Evolutionary conservation across 2,113 vertebrate genomes (phyloP).

Genomic region (Leptosomus discolor): DNA sequence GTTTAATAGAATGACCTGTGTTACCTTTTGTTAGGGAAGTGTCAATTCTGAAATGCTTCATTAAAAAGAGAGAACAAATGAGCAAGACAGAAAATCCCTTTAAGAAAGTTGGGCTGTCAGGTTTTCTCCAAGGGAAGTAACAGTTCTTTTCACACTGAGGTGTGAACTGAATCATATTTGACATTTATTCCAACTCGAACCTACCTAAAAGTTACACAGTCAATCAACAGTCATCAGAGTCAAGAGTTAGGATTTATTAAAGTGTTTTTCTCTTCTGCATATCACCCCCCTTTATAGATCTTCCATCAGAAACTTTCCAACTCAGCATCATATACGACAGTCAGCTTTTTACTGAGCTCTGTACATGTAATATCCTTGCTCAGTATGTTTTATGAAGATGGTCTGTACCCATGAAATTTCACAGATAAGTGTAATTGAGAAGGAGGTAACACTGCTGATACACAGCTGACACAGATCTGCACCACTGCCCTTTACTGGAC

Average conservation of each 20-base stretch:
- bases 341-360: not conserved
- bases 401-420: not conserved
- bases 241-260: conserved; percentile 27
- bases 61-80: conserved; percentile 16
- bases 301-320: not conserved
- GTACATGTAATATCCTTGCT: not conserved
- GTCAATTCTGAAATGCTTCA: conserved; percentile 36
- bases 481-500: not conserved
- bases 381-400: not conserved
- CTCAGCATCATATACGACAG: not conserved
- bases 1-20: conserved; percentile 20
- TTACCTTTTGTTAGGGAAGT: conserved; percentile 40
- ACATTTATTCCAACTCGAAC: conserved; percentile 54
- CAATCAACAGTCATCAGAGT: conserved; percentile 54
- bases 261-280: not conserved
- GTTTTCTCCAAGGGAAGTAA: conserved; percentile 41
- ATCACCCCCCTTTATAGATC: not conserved
- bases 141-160: conserved; percentile 16
- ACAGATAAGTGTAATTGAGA: not conserved
- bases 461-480: not conserved
- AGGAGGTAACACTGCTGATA: not conserved
- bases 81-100: conserved; percentile 47
- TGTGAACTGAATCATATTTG: conserved; percentile 57
- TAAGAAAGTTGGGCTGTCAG: conserved; percentile 53
- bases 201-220: conserved; percentile 44